Evolutionary conservation across 2,113 vertebrate genomes (phyloP).

Genomic region (Stigmatopora nigra): DNA sequence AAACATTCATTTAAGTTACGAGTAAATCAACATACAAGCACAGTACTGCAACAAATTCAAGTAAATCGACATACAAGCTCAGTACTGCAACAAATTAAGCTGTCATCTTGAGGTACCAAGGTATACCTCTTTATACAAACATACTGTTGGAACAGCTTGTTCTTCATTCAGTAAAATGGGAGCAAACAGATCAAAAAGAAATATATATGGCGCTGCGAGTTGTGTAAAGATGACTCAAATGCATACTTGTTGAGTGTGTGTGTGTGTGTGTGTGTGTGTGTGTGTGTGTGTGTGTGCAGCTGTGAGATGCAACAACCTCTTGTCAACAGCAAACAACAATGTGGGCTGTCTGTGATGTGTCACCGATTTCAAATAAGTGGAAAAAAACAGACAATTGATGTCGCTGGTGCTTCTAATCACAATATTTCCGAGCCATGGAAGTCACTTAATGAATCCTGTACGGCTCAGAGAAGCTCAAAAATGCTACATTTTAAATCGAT

Average conservation of each 20-base stretch:
- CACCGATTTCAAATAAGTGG: not conserved
- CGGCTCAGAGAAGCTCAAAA: not conserved
- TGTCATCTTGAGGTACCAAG: too few species aligned
- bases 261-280: slow-evolving; percentile 6
- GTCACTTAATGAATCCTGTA: not conserved
- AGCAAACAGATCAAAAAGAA: not conserved
- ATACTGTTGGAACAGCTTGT: too few species aligned
- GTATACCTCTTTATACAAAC: not conserved
- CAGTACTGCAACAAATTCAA: too few species aligned
- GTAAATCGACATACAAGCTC: too few species aligned
- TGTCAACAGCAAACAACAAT: slow-evolving; percentile 2
- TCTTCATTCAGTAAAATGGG: slow-evolving; percentile 1
- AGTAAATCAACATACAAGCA: too few species aligned
- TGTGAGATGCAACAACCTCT: slow-evolving; percentile 12
- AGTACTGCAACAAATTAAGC: too few species aligned
- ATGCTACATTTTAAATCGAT: not conserved
- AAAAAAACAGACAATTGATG: not conserved
- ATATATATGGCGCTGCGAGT: not conserved
- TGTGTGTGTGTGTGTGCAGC: slow-evolving; percentile 10
- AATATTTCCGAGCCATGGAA: not conserved
- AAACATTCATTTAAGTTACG: too few species aligned
- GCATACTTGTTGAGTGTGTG: slow-evolving; percentile 6
- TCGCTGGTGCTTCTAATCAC: not conserved
- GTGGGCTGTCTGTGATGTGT: slow-evolving; percentile 7
- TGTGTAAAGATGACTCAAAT: slow-evolving; percentile 1